Conservation (phyloP, 2,113 vertebrate genomes). For the Tyrannus savana region DNA sequence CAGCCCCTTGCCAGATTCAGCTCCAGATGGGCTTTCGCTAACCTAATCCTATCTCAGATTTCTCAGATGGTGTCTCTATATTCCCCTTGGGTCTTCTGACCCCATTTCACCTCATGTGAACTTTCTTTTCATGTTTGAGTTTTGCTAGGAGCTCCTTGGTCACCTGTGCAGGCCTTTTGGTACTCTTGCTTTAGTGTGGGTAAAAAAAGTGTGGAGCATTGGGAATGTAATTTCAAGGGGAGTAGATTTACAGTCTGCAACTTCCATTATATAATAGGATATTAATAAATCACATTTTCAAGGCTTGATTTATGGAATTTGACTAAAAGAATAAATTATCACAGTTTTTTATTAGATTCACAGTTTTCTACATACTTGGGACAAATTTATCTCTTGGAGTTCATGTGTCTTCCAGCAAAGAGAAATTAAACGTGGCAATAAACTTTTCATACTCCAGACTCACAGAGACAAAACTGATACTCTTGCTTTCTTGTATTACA, state of each 20-base stretch:
- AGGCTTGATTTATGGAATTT: not conserved
- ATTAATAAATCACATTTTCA: not conserved
- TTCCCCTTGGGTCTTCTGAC: not conserved
- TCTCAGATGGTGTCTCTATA: not conserved
- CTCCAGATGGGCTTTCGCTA: not conserved
- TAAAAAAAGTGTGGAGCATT: not conserved
- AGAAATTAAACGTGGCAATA: conserved; percentile 28
- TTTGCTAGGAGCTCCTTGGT: not conserved
- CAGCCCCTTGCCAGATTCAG: not conserved
- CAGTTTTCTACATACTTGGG: not conserved
- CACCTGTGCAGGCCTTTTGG: not conserved
- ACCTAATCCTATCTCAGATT: not conserved
- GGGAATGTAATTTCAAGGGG: not conserved
- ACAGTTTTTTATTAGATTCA: not conserved
- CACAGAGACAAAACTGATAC: not conserved
- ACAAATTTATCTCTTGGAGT: conserved; percentile 34
- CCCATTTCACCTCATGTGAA: not conserved
- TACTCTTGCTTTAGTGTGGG: not conserved
- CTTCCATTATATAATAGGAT: not conserved
- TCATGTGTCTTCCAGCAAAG: not conserved
- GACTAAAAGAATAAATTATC: not conserved
- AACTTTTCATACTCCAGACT: not conserved
- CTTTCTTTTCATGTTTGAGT: not conserved
- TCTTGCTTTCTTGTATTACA: not conserved
- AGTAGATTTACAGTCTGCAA: not conserved